Base-by-base conservation (phyloP, 37 sponge, comb jelly and placozoan genomes). In the Ephydatia muelleri region DNA sequence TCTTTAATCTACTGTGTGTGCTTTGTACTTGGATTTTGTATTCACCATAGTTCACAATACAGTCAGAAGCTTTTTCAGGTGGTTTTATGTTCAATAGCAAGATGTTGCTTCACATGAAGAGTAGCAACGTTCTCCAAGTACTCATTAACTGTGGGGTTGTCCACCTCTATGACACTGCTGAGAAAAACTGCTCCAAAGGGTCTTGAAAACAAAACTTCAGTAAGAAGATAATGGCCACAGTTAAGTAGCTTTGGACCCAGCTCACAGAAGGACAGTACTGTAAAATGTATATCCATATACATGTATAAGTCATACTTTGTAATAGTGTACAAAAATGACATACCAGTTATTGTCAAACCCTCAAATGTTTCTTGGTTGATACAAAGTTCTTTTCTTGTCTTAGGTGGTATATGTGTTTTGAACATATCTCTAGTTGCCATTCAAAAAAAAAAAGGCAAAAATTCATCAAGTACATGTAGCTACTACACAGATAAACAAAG, bases 221-320 rank as follows among this genome's bases (percentile, higher is more conserved):
- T 68, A 26, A 68, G 11, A 5, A 68, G 69, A n/a, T n/a, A n/a
- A n/a, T n/a, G n/a, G n/a, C n/a, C n/a, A n/a, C n/a, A n/a, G n/a
- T n/a, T n/a, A n/a, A 77, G 26, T 29, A 77, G 78, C 30, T 23
- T 21, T 36, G 78, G 78, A 36, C 29, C 78, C 29, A 77, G 30
- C 30, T 48, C 78, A 77, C 57, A 49, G 78, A 77, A 77, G n/a
- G 78, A 77, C 27, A 22, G 39, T n/a, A n/a, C n/a, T n/a, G n/a
- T n/a, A n/a, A n/a, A n/a, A n/a, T n/a, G n/a, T n/a, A n/a, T n/a
- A n/a, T n/a, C n/a, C n/a, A n/a, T n/a, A n/a, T n/a, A n/a, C n/a
- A n/a, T n/a, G n/a, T n/a, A n/a, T n/a, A n/a, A n/a, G n/a, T n/a
- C n/a, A n/a, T n/a, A n/a, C n/a, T n/a, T n/a, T n/a, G n/a, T n/a